phyloP scores from a whole-genome alignment of 2,113 vertebrate genomes.

The Chloebia gouldiae region DNA sequence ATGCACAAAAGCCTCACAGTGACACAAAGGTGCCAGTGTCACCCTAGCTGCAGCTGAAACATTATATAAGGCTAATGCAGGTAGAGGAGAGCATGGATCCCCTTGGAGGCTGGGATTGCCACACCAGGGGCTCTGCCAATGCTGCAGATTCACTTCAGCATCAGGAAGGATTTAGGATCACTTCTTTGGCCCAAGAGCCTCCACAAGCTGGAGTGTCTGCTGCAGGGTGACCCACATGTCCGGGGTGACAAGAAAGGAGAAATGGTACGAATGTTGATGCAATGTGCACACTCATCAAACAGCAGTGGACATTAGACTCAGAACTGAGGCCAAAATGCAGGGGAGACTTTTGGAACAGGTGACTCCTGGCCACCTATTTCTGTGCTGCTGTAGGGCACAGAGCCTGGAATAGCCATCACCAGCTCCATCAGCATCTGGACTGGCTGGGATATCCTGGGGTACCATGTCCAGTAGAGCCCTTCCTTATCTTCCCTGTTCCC shows the following conservation, averaged over 20 bases:
- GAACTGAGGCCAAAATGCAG: not conserved
- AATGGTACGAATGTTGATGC: not conserved
- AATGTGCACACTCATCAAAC: rapidly evolving
- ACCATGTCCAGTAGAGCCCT: not conserved
- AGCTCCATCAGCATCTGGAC: not conserved
- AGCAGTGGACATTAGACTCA: not conserved
- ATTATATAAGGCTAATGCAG: not conserved
- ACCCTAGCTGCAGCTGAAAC: not conserved
- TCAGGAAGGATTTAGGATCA: not conserved
- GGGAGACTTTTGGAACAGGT: not conserved
- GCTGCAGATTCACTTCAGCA: not conserved
- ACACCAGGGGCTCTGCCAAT: not conserved
- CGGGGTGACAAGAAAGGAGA: not conserved
- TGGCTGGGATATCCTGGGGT: not conserved
- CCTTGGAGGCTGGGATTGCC: not conserved
- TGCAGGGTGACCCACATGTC: not conserved
- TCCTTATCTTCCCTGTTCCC: not conserved
- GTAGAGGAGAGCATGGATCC: not conserved
- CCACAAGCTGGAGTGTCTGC: not conserved
- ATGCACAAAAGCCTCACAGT: not conserved
- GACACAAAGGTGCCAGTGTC: not conserved
- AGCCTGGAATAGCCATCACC: not conserved
- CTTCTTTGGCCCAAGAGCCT: not conserved
- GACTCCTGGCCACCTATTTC: not conserved
- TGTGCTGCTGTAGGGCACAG: not conserved